Evolutionary conservation across 2,113 vertebrate genomes (phyloP).

Genomic region (Bos taurus): ARS-UCD2.0 NC_037336.1:92451001-92451500

Average conservation of each 20-base stretch:
- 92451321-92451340: background rate
- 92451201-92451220: background rate
- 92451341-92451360: background rate
- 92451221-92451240: background rate
- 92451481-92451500: background rate
- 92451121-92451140: no score
- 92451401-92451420: background rate
- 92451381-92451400: slow-evolving; percentile 16
- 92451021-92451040: background rate
- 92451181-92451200: background rate
- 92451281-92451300: background rate
- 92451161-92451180: background rate
- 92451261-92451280: background rate
- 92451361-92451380: background rate
- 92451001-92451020: background rate
- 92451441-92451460: background rate
- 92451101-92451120: no score
- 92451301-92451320: background rate
- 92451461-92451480: background rate
- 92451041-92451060: background rate
- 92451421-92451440: background rate
- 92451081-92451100: no score
- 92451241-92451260: background rate
- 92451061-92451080: no score
- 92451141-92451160: no score